Percentiles rank a stretch among this genome's conserved stretches.
phyloP scores from a whole-genome alignment of 2,888 invertebrate species.

The Latrodectus hesperus region DNA sequence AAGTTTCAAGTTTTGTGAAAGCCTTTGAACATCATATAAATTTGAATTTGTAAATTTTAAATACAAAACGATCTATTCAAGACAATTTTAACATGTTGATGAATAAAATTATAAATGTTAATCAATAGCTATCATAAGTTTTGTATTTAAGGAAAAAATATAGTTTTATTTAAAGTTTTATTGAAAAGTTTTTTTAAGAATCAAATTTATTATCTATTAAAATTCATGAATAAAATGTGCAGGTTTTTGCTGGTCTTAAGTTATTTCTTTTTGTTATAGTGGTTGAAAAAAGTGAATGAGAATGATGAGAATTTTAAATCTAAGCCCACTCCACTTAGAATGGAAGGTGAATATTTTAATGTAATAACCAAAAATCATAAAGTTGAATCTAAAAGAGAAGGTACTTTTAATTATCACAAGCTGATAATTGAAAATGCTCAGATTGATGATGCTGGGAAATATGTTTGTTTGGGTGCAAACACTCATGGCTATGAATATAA shows the following conservation, averaged over 20 bases:
- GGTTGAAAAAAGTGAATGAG: slow-evolving; percentile 76
- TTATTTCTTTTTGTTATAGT: slow-evolving; percentile 72
- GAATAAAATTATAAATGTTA: no score
- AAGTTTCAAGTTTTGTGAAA: no score
- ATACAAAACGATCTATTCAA: no score
- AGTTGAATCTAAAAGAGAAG: slow-evolving; percentile 71
- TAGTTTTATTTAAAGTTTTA: no score
- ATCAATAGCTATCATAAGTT: no score
- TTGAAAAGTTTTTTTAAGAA: not conserved
- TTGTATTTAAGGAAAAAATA: no score
- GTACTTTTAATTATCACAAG: slow-evolving; percentile 76
- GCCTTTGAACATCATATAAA: no score
- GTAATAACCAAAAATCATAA: slow-evolving; percentile 75
- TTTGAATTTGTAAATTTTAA: no score
- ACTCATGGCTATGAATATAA: slow-evolving; percentile 76
- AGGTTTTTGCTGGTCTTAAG: not conserved
- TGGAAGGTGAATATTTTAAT: slow-evolving; percentile 75
- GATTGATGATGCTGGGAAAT: slow-evolving; percentile 75
- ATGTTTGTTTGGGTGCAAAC: slow-evolving; percentile 77
- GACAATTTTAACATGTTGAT: no score
- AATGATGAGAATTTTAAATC: slow-evolving; percentile 52
- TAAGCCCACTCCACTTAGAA: slow-evolving; percentile 74
- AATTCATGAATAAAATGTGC: not conserved
- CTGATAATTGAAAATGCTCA: slow-evolving; percentile 75
- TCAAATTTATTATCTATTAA: not conserved